Base-by-base conservation (phyloP, 1,140 invertebrate genomes). In the Charaxes varanes region DNA sequence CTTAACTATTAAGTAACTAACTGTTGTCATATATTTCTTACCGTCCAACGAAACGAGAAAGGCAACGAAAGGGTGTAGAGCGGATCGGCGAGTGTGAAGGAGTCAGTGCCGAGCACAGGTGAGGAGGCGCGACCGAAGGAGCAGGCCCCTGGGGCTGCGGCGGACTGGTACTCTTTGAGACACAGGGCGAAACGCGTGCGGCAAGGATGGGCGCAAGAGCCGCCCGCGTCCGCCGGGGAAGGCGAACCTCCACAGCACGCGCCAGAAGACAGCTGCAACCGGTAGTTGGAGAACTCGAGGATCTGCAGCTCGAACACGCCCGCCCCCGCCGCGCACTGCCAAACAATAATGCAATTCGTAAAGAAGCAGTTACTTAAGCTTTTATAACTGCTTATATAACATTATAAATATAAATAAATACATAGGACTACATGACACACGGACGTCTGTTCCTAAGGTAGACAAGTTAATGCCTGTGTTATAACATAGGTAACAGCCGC, bases 301-400 rank as follows among this genome's bases (percentile, higher is more conserved):
- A 96, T 92, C 86, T 96, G 93, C 68, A 96, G 90, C 87, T 97
- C 94, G 87, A 96, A 96, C 81, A 91, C 92, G 60, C 94, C 94
- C 82, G 92, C 93, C 68, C 88, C 90, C 81, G 86, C 87, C 81
- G 87, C 88, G 79, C 87, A 86, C 91, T 93, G 86, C 22, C n/a
- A 78, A 40, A 41, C 8, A 11, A 24, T 2, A 34, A 1, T 12
- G 6, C 6, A 23, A n/a, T n/a, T 1, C 22, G 22, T 1, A 5
- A 1, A 10, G 22, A 1, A 4, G 22, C 22, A n/a, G n/a, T n/a
- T n/a, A n/a, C n/a, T n/a, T n/a, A n/a, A n/a, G n/a, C n/a, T n/a
- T n/a, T n/a, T n/a, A n/a, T n/a, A n/a, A n/a, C n/a, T n/a, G n/a
- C n/a, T n/a, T n/a, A n/a, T n/a, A n/a, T n/a, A n/a, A n/a, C n/a